Evolutionary conservation across 2,888 invertebrate genomes (phyloP), one percentile per base, ranked within the genome.

Genomic region (Machimus rusticus): DNA sequence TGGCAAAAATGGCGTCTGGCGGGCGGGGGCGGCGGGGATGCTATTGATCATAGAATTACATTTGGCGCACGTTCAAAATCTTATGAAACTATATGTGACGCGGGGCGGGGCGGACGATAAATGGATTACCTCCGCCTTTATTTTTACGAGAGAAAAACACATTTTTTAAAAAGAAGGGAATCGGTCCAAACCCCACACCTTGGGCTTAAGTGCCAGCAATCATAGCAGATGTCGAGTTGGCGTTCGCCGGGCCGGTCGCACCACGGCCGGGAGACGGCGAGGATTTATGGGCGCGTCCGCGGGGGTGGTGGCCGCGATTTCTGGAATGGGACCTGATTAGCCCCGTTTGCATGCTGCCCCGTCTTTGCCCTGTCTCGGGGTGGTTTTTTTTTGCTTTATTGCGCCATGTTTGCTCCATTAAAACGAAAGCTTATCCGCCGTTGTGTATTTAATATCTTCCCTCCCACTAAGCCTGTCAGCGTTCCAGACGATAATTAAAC

Each of bases 51-150:
- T 84, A 74, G 84, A n/a, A 84, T 84, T 84, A 74, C 37, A 74
- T 84, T 84, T 84, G 84, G 84, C 84, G 74, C 84, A 39, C 66
- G 84, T 84, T 84, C 84, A 84, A 84, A 84, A 84, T 84, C 84
- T 84, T 84, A 84, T 84, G 84, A 39, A 84, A 84, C 74, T 84
- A 84, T 84, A 74, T 84, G 57, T 84, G 84, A 74, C 84, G 74
- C 28, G 9, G 14, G 23, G 66, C 34, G 16, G 66, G 39, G 66
- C 23, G 43, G 19, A 43, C 66, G 23, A 39, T 84, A 84, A 74
- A 84, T 84, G 84, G 84, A 84, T 84, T 84, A 84, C 74, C 43
- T 84, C 43, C 66, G 19, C 39, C 19, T 37, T 66, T 55, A 78
- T 78, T 81, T 81, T 31, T 43, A 23, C 81, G 34, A 51, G 55